Evolutionary conservation across 2,797 vertebrate species (phyloP).

Genomic region (Amazona finschi): DNA sequence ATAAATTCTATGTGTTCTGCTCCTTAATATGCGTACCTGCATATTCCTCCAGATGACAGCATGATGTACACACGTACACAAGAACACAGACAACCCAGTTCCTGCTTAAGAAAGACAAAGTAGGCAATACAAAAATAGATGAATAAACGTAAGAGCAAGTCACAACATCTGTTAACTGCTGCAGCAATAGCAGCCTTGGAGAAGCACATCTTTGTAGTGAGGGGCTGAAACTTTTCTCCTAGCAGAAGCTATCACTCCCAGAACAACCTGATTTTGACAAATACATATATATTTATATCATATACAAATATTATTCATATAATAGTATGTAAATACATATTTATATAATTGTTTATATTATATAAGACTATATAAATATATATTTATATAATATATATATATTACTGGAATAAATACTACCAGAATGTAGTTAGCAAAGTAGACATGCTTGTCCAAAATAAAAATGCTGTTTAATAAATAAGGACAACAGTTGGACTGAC

Average conservation of each 20-base stretch:
- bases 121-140: not conserved
- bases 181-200: not conserved
- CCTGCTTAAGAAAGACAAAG: not conserved
- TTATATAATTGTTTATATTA: too few species aligned
- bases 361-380: too few species aligned
- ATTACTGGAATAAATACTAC: not conserved
- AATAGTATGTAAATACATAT: too few species aligned
- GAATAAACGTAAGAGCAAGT: not conserved
- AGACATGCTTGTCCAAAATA: not conserved
- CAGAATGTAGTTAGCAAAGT: not conserved
- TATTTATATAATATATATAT: not conserved
- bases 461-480: not conserved
- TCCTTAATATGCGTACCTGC: not conserved
- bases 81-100: not conserved
- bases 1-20: not conserved
- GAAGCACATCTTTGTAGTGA: not conserved
- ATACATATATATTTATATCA: not conserved
- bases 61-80: not conserved
- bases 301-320: too few species aligned
- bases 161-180: not conserved
- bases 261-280: not conserved
- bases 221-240: not conserved
- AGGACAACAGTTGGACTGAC: slow-evolving; percentile 10
- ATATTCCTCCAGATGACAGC: not conserved
- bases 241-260: not conserved